These are phyloP conservation scores for Chironomus striatipennis DNA, from an alignment of 1,140 invertebrate species.

Conservation along the genomic window DNA sequence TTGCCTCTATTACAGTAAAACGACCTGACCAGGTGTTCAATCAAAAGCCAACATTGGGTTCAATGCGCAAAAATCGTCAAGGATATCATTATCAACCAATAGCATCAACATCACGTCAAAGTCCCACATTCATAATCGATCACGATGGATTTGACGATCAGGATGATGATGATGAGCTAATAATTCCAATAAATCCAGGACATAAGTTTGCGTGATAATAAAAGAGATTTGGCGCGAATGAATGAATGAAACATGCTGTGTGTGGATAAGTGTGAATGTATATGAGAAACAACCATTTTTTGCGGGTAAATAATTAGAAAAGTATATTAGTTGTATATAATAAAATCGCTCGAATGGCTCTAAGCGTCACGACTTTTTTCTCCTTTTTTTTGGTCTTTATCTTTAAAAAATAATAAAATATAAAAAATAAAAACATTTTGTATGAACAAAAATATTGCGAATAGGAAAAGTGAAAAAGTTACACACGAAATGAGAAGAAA, in stretches of 20 bases:
- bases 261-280: not conserved
- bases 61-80: conserved; percentile 40
- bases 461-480: not conserved
- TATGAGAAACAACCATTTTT: conserved; percentile 20
- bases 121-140: conserved; percentile 40
- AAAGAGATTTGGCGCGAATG: not conserved
- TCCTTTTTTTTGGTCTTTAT: not conserved
- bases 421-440: not conserved
- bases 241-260: not conserved
- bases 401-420: not conserved
- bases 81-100: conserved; percentile 40
- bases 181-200: conserved; percentile 35
- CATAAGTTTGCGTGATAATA: conserved; percentile 20
- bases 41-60: conserved; percentile 39
- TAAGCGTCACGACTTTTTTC: conserved; percentile 20
- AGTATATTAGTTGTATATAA: not conserved
- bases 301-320: conserved; percentile 19
- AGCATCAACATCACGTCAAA: conserved; percentile 40
- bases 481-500: not conserved
- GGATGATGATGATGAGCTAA: conserved; percentile 42
- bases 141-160: conserved; percentile 35
- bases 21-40: conserved; percentile 40
- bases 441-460: not conserved
- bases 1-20: conserved; percentile 34
- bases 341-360: conserved; percentile 18